Base-by-base conservation (phyloP, 2,113 vertebrate genomes). In the Corythoichthys haematopterus region DNA sequence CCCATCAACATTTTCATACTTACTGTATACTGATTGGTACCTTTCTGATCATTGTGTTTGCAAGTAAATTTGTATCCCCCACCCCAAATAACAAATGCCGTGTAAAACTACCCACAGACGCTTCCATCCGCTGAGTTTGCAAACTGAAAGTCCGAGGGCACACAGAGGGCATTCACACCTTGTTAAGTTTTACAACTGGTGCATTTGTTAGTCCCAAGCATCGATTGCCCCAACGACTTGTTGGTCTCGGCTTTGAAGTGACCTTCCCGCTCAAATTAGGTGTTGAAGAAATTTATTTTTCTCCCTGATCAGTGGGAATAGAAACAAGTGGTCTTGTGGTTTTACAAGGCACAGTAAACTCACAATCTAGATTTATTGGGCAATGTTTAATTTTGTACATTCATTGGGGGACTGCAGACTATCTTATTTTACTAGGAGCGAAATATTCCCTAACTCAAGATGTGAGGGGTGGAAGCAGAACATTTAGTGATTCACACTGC, bases 131-230 rank as follows among this genome's bases (percentile, higher is more conserved):
- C 20, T 1, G 20, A 33, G 52, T 53, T 78, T 80, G 77, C 77
- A 83, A 77, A 35, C 79, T 72, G 76, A 67, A 81, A 55, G 80
- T 74, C 55, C 35, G 80, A 70, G 90, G 91, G 85, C 89, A 83
- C 76, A 37, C 67, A 75, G 83, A 88, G 90, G 90, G 79, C 89
- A 80, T 91, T 92, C 89, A 91, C 91, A 92, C 89, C 90, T 91
- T 90, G 89, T 91, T 91, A 90, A 90, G 87, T 91, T 92, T 92
- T 91, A 92, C 89, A 91, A 83, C 91, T 80, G 63, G 72, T 78
- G 80, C 91, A 92, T 91, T 91, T 92, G 90, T 91, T 79, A 47
- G 81, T 73, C 85, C 84, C 83, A 50, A 74, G 75, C 67, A 78
- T 87, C 88, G 85, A 85, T 87, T 90, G 87, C 80, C 86, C 86